These are phyloP conservation scores for Bettongia penicillata DNA, from an alignment of 2,113 vertebrate species.

Conservation along the genomic window DNA sequence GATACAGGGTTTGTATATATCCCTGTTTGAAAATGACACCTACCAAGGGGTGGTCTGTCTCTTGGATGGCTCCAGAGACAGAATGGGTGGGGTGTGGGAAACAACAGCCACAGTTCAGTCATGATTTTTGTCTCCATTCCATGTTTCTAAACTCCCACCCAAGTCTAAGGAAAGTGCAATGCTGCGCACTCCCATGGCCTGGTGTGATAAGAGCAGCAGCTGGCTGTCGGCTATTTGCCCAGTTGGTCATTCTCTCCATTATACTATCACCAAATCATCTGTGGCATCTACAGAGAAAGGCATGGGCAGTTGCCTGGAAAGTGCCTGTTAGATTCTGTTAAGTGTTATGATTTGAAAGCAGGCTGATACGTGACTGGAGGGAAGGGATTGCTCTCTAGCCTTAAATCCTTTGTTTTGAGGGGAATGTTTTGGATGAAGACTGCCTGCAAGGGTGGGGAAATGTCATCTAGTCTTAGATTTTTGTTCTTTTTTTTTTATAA, in stretches of 20 bases:
- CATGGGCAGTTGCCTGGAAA: neutral
- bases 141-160: no score
- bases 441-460: neutral
- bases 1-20: neutral
- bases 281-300: neutral
- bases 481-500: neutral
- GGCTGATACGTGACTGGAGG: neutral
- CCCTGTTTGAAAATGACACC: neutral
- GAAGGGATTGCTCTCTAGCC: neutral
- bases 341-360: conserved; percentile 17
- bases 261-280: neutral
- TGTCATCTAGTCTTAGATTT: neutral
- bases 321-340: neutral
- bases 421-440: neutral
- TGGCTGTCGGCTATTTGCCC: neutral
- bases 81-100: neutral
- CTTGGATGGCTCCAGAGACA: neutral
- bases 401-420: neutral
- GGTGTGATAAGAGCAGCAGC: neutral
- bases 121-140: neutral
- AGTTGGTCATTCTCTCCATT: neutral
- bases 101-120: neutral
- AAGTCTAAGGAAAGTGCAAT: neutral
- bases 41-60: neutral
- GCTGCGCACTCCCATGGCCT: neutral